Base-by-base conservation (phyloP, 2,888 invertebrate species). In the Hyppa rectilinea region DNA sequence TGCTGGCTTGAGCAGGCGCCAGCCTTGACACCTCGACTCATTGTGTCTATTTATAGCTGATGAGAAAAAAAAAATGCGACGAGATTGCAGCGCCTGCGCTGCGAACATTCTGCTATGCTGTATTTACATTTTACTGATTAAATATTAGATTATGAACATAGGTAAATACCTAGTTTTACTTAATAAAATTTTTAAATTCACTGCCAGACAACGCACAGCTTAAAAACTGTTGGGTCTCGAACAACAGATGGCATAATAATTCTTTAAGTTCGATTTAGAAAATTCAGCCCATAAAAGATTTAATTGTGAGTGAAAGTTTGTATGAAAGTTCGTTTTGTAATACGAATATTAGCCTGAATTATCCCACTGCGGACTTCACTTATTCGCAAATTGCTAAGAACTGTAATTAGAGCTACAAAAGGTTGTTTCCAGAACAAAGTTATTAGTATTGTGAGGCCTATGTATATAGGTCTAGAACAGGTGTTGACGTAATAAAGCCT, bases 11-110 rank as follows among this genome's bases (percentile, higher is more conserved):
- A 47, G 31, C 50, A 58, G 61, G 56, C 53, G 36, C 10, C 60
- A 71, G 38, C 87, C 87, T 85, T 87, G 87, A 82, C 85, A 76
- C 73, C 70, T 53, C 64, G 71, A 61, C 70, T 62, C 75, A 84
- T 81, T 81, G 77, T 84, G 61, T 73, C 67, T 85, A 82, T 85
- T 74, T 74, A 80, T 85, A 84, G 77, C 60, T 12, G n/a, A 47
- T 71, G 71, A 58, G 71, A 83, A 85, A 83, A 85, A 85, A 69
- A 31, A 56, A 49, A 50, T 61, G 23, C 63, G 23, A 63, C 50
- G 56, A 77, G 58, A 80, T 75, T 80, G 68, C 70, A 75, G 61
- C 59, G 58, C 62, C 50, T 52, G 60, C 40, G 81, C 36, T 12
- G 70, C 62, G 59, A 56, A 50, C 40, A 69, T 55, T 62, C 38